Conservation (phyloP, 2,797 vertebrate species). For the Takifugu ocellatus region DNA sequence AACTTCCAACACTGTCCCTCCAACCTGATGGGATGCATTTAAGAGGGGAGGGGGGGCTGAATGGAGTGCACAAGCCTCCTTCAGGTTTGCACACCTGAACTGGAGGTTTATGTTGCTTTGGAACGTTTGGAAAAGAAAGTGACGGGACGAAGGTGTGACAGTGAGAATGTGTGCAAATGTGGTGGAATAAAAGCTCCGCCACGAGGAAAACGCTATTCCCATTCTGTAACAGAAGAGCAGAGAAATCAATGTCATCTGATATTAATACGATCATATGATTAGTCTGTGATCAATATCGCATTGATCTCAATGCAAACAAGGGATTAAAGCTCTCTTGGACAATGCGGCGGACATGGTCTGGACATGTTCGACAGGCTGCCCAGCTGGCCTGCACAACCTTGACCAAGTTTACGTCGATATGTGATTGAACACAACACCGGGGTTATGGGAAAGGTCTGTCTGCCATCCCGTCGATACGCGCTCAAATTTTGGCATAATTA, state of each 20-base stretch:
- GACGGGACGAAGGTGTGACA: too few species aligned
- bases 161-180: slow-evolving; percentile 21
- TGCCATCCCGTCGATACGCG: slow-evolving; percentile 23
- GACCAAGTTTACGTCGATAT: slow-evolving; percentile 67
- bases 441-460: slow-evolving; percentile 65
- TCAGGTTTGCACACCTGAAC: too few species aligned
- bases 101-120: too few species aligned
- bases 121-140: too few species aligned
- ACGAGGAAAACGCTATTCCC: slow-evolving; percentile 25
- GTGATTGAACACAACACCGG: slow-evolving; percentile 62
- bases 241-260: slow-evolving; percentile 58
- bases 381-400: slow-evolving; percentile 65
- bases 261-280: slow-evolving; percentile 70
- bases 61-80: too few species aligned
- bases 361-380: slow-evolving; percentile 60
- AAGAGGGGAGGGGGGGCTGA: too few species aligned
- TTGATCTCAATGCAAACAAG: slow-evolving; percentile 70
- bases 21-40: too few species aligned
- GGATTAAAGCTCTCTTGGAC: slow-evolving; percentile 61
- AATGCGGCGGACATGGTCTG: slow-evolving; percentile 54
- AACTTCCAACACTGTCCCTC: too few species aligned
- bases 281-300: slow-evolving; percentile 69
- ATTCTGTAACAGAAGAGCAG: slow-evolving; percentile 38
- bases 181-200: slow-evolving; percentile 4
- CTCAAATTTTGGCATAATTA: slow-evolving; percentile 8